Base-by-base conservation (phyloP, 1,140 invertebrate species). In the Aphaenogaster rudis region DNA sequence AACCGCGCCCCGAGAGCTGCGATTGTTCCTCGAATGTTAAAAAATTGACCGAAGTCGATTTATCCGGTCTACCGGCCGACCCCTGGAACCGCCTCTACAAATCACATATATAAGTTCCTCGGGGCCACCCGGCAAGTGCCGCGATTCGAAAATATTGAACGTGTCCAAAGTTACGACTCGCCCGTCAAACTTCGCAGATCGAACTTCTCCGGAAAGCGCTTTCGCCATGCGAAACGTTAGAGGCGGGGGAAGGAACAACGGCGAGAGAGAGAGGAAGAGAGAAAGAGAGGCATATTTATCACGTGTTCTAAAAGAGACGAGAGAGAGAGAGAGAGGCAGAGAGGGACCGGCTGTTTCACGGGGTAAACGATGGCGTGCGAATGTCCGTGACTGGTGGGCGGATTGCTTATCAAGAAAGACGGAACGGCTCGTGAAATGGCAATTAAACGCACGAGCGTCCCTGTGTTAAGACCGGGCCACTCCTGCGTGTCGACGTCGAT, bases 61-160 rank as follows among this genome's bases (percentile, higher is more conserved):
- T 89, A 82, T 90, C 71, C 61, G 79, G 5, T 64, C 57, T 78
- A 42, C 45, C 69, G 21, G 13, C n/a, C 8, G 15, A 59, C 3
- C 28, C 15, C 33, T 21, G 54, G 54, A n/a, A 11, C 33, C 42
- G 15, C 42, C 52, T 63, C 74, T 74, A 88, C 88, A 90, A 90
- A 90, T 90, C 88, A 90, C 88, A 76, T 76, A 84, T 87, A 87
- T 90, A 90, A 90, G 89, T 90, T 90, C 39, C 74, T 45, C 61
- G 57, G 52, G 39, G 63, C 39, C 69, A 17, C 39, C 17, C 67
- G 69, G 45, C 67, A 48, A 76, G 71, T 54, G 54, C 50, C 57
- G 85, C 78, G 89, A 88, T 90, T 90, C 79, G 89, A 76, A 90
- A 90, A 90, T 90, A 90, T 90, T 85, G 88, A 88, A 90, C 88